Base-by-base conservation (phyloP, 2,113 vertebrate species). In the Oreochromis niloticus region DNA sequence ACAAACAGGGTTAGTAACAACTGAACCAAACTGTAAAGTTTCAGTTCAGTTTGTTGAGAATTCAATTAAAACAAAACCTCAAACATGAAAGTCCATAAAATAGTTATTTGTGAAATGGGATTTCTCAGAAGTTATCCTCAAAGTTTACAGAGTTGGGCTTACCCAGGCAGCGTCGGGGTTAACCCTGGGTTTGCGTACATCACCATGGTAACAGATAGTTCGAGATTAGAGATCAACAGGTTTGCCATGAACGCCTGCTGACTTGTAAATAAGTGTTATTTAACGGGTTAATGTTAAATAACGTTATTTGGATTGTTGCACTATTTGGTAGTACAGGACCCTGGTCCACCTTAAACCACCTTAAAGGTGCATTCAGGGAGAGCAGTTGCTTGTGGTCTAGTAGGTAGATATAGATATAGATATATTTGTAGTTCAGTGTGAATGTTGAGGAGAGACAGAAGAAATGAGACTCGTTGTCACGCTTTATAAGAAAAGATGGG, bases 171-270 rank as follows among this genome's bases (percentile, higher is more conserved):
- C 1, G 1, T 27, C 66, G 16, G 0, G 41, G 68, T 75, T 75
- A 48, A 48, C 41, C 22, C 22, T 30, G 24, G 41, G 41, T 48
- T 22, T 2, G 34, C 11, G 0, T 68, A 39, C 19, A 39, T 68
- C 34, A 39, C 61, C 39, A 39, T 68, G 61, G 61, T 39, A 39
- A 68, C 61, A 68, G 34, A 66, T 39, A 22, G 61, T 66, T 66
- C 0, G 10, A 2, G 6, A 66, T 39, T 39, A 39, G 19, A n/a
- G 34, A 66, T 68, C 11, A 68, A 39, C 19, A 22, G 11, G 3
- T 13, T 8, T 39, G 61, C 19, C 61, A 5, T 22, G 34, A 39
- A 11, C 2, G 0, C 34, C 19, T 68, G 61, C 19, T 68, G 11
- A 39, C 34, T 39, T 39, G 61, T 66, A 10, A 39, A 12, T 39